A percentile compares a stretch with the other conserved stretches of the same genome.
phyloP scores from a whole-genome alignment of 2,888 invertebrate genomes.

The Lasioglossum figueresi region DNA sequence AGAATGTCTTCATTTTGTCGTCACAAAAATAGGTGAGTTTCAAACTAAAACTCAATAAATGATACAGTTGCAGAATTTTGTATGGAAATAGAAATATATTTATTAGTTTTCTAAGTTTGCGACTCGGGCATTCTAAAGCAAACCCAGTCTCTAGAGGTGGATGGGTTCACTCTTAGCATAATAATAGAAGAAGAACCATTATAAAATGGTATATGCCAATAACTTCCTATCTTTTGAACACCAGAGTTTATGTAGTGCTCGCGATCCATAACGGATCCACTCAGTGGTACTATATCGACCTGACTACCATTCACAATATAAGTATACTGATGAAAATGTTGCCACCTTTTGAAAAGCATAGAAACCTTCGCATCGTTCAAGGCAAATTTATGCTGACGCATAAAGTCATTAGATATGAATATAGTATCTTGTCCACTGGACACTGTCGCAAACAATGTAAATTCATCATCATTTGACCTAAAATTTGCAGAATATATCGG shows the following conservation, averaged over 20 bases:
- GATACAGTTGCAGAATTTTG: not conserved
- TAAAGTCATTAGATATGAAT: not conserved
- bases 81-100: not conserved
- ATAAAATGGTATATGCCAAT: not conserved
- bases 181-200: accelerated
- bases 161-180: not conserved
- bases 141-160: not conserved
- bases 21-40: not conserved
- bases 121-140: not conserved
- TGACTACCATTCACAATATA: accelerated
- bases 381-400: constrained; percentile 3
- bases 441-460: not conserved
- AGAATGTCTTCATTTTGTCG: not conserved
- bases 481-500: not conserved
- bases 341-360: not conserved
- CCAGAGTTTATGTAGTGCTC: not conserved
- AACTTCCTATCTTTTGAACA: not conserved
- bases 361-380: not conserved
- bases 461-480: not conserved
- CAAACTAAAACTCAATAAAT: not conserved
- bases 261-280: not conserved
- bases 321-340: not conserved
- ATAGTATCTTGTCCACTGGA: not conserved
- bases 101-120: not conserved
- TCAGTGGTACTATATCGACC: not conserved